phyloP scores from a whole-genome alignment of 2,888 invertebrate species.

The Zhuqinia jingwanae region DNA sequence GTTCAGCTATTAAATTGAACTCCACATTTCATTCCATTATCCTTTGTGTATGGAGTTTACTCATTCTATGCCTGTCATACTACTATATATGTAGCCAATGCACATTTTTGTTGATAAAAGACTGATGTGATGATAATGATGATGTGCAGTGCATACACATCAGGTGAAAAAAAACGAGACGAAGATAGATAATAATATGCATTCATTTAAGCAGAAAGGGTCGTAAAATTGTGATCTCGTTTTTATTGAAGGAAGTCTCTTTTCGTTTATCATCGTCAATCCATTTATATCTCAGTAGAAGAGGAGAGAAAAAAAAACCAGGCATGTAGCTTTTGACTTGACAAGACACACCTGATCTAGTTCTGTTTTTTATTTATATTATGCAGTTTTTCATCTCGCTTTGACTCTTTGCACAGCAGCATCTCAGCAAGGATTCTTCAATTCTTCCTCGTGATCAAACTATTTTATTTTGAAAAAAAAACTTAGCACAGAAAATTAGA shows the following conservation, averaged over 20 bases:
- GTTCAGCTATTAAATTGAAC: background rate
- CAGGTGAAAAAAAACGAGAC: constrained; percentile 27
- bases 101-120: background rate
- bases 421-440: constrained; percentile 19
- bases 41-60: constrained; percentile 5
- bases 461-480: constrained; percentile 39
- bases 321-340: constrained; percentile 14
- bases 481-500: constrained; percentile 24
- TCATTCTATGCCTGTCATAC: background rate
- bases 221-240: constrained; percentile 52
- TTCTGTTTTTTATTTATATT: constrained; percentile 5
- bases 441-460: background rate
- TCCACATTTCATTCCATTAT: constrained; percentile 13
- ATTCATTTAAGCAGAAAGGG: constrained; percentile 19
- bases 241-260: constrained; percentile 54
- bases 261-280: constrained; percentile 22
- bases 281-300: constrained; percentile 34
- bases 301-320: no score
- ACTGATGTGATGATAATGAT: background rate
- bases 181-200: constrained; percentile 9
- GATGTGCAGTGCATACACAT: constrained; percentile 14
- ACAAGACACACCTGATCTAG: constrained; percentile 55
- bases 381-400: constrained; percentile 4
- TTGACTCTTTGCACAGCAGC: background rate
- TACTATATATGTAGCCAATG: background rate